These are phyloP conservation scores for Neotoxoptera formosana DNA, from an alignment of 1,140 invertebrate genomes.

Conservation along the genomic window DNA sequence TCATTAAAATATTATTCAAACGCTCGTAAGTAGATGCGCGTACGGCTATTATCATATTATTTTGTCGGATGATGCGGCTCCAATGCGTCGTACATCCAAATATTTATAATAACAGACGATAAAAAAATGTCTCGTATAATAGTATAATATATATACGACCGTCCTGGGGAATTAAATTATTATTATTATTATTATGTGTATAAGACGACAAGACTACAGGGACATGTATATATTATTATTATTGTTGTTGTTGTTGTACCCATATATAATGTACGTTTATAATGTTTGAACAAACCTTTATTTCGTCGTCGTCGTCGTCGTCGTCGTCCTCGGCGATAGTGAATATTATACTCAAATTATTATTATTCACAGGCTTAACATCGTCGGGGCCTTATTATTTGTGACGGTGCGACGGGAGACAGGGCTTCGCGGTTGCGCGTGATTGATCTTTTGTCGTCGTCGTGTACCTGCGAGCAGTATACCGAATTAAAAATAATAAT, in stretches of 20 bases:
- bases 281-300: constrained; percentile 17
- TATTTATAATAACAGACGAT: constrained; percentile 21
- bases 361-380: constrained; percentile 21
- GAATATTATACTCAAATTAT: constrained; percentile 8
- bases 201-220: constrained; percentile 28
- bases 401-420: background rate
- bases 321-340: background rate
- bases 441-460: constrained; percentile 3
- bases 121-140: background rate
- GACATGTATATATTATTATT: background rate
- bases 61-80: background rate
- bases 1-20: background rate
- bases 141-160: background rate
- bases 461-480: background rate
- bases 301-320: background rate
- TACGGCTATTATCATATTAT: background rate
- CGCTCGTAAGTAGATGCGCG: background rate
- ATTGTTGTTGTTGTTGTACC: background rate
- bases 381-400: background rate
- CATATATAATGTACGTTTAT: too few species aligned
- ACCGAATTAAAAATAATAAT: background rate
- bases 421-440: background rate
- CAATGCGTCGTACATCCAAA: constrained; percentile 14
- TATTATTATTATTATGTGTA: background rate
- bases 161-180: background rate